phyloP scores from a whole-genome alignment of 1,140 invertebrate species.

The Neodiprion virginianus region DNA sequence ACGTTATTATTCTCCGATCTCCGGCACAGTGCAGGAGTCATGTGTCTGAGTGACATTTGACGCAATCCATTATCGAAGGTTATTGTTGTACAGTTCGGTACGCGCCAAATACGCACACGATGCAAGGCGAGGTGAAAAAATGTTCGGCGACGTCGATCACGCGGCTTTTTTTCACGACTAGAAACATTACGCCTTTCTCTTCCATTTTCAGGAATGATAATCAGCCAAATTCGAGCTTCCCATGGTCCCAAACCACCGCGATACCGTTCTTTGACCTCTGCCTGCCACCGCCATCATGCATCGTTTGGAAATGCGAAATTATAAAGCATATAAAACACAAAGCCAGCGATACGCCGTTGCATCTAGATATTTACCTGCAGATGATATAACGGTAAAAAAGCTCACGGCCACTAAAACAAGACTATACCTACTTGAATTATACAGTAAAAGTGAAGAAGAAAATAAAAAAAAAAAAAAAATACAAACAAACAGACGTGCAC shows the following conservation, averaged over 20 bases:
- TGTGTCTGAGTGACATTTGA: conserved; percentile 4
- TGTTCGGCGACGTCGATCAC: too few relatives aligned
- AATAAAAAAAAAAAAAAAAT: too few relatives aligned
- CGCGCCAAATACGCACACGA: too few relatives aligned
- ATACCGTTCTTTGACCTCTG: conserved; percentile 15
- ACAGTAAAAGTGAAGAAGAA: conserved; percentile 19
- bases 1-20: too few relatives aligned
- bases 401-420: conserved; percentile 14
- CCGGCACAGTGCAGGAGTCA: neutral
- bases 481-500: too few relatives aligned
- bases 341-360: conserved; percentile 55
- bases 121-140: too few relatives aligned
- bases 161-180: too few relatives aligned
- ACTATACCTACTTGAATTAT: neutral
- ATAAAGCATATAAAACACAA: conserved; percentile 54
- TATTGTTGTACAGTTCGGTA: too few relatives aligned
- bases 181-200: too few relatives aligned
- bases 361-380: conserved; percentile 37
- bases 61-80: neutral
- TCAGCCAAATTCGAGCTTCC: too few relatives aligned
- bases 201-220: too few relatives aligned
- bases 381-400: conserved; percentile 27
- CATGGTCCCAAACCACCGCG: neutral
- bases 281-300: conserved; percentile 51
- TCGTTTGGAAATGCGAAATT: conserved; percentile 56